phyloP scores from a whole-genome alignment of 2,797 vertebrate species.

The Anguilla pacifica region DNA sequence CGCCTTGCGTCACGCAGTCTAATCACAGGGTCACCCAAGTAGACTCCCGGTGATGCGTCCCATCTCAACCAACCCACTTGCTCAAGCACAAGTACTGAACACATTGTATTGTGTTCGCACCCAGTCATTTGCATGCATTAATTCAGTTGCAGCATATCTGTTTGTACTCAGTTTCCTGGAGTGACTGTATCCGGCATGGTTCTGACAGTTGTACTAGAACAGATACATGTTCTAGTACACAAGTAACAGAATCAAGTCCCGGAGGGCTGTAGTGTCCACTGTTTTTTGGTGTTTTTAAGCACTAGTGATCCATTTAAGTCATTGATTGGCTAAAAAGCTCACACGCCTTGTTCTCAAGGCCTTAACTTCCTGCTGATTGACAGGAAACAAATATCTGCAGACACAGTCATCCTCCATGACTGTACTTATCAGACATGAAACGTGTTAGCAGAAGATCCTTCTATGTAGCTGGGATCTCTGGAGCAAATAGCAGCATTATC shows the following conservation, averaged over 20 bases:
- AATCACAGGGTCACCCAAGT: not conserved
- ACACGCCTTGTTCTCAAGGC: not conserved
- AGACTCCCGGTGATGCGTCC: not conserved
- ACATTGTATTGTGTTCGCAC: not conserved
- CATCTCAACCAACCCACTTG: not conserved
- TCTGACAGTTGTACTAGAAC: not conserved
- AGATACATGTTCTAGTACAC: not conserved
- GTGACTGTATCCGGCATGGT: not conserved
- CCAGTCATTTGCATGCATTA: not conserved
- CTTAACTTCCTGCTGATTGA: not conserved
- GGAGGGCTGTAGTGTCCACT: not conserved
- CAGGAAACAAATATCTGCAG: not conserved
- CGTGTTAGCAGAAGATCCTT: not conserved
- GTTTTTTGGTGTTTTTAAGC: not conserved
- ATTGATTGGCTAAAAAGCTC: not conserved
- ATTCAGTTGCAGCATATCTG: not conserved
- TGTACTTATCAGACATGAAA: not conserved
- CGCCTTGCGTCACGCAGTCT: not conserved
- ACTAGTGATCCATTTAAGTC: not conserved
- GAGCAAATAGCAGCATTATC: not conserved
- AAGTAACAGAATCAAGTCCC: not conserved
- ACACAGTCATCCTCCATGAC: too few species aligned
- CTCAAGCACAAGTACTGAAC: slow-evolving; percentile 3
- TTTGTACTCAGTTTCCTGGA: slow-evolving; percentile 18
- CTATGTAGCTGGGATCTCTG: not conserved